A percentile compares a stretch with the other conserved stretches of the same genome.
Evolutionary conservation across 2,888 invertebrate species (phyloP).

Genomic region (Phaedon cochleariae): DNA sequence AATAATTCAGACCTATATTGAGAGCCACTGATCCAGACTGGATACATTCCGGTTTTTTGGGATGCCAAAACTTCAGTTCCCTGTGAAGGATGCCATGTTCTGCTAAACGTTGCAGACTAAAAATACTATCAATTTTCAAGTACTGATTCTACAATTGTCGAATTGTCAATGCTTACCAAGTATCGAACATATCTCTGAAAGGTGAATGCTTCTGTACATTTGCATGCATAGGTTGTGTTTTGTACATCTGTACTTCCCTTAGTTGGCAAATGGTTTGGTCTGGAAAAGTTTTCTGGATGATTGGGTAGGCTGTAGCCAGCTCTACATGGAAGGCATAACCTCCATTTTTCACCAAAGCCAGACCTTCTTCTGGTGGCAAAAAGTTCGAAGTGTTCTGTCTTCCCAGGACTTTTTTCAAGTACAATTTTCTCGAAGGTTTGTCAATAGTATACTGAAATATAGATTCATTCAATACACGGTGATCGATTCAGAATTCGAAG

Average conservation of each 20-base stretch:
- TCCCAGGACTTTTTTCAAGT: conserved; percentile 66
- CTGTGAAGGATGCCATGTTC: conserved; percentile 52
- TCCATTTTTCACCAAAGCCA: conserved; percentile 50
- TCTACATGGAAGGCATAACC: conserved; percentile 58
- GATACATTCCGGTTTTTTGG: conserved; percentile 53
- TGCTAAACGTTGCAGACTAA: conserved; percentile 51
- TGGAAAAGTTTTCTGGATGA: conserved; percentile 52
- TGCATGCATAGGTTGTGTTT: conserved; percentile 48
- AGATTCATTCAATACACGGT: too few species aligned
- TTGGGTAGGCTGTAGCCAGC: conserved; percentile 54
- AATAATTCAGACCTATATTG: conserved; percentile 51
- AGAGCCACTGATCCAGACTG: conserved; percentile 41
- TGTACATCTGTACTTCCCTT: conserved; percentile 53
- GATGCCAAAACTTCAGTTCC: conserved; percentile 52
- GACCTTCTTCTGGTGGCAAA: conserved; percentile 47
- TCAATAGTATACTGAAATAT: conserved; percentile 58
- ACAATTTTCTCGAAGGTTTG: conserved; percentile 67
- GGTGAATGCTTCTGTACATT: conserved; percentile 55
- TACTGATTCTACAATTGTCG: neutral
- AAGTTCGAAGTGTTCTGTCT: conserved; percentile 46
- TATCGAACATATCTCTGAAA: conserved; percentile 54
- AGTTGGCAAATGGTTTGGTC: conserved; percentile 56
- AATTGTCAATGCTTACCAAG: conserved; percentile 46
- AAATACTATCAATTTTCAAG: conserved; percentile 18
- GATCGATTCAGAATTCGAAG: too few species aligned